Conservation (phyloP, 1,140 invertebrate genomes). For the Leptinotarsa texana region DNA sequence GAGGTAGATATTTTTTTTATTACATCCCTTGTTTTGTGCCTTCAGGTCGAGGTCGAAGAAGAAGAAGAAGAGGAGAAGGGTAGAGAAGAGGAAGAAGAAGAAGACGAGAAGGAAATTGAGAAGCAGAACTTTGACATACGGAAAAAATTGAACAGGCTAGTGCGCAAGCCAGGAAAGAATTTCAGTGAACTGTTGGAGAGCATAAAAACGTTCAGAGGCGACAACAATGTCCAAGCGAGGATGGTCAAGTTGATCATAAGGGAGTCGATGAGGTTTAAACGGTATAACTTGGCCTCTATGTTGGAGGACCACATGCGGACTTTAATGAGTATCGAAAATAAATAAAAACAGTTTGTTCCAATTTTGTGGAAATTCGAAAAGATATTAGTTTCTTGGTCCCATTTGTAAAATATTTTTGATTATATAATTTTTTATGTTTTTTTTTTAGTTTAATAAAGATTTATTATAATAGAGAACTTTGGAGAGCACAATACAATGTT, state of each 20-base stretch:
- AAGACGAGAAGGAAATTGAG: conserved; percentile 54
- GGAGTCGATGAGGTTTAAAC: conserved; percentile 81
- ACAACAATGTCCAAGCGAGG: conserved; percentile 67
- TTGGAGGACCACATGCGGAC: conserved; percentile 51
- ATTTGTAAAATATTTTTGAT: too few relatives aligned
- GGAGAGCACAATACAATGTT: too few relatives aligned
- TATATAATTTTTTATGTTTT: too few relatives aligned
- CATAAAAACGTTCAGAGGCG: conserved; percentile 73
- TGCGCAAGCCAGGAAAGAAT: conserved; percentile 62
- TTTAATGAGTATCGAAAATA: conserved; percentile 36
- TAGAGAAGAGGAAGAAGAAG: conserved; percentile 25
- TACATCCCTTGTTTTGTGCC: too few relatives aligned
- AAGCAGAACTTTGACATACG: conserved; percentile 57
- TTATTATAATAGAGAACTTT: too few relatives aligned
- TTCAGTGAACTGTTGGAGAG: conserved; percentile 72
- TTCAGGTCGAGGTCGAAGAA: neutral
- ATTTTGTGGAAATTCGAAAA: too few relatives aligned
- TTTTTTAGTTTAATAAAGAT: too few relatives aligned
- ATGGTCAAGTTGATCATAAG: conserved; percentile 76
- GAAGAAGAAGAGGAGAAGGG: neutral
- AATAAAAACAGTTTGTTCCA: conserved; percentile 12
- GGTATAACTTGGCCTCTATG: conserved; percentile 67
- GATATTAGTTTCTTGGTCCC: too few relatives aligned
- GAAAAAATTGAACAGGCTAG: conserved; percentile 62
- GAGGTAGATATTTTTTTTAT: too few relatives aligned